Base-by-base conservation (phyloP, 2,797 vertebrate genomes). In the Chaetophractus vellerosus region DNA sequence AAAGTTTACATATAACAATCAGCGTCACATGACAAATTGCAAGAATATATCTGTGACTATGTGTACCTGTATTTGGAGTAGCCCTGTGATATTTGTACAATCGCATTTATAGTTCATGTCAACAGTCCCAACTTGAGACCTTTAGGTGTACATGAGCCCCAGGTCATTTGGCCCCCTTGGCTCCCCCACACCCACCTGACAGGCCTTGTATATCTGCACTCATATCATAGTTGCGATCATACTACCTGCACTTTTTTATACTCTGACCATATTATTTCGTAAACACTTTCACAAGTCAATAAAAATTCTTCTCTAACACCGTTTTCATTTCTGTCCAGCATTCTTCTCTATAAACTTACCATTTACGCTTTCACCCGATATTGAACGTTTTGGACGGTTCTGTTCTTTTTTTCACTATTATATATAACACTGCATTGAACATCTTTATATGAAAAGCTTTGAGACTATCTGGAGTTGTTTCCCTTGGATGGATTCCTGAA, bases 371-470 rank as follows among this genome's bases (percentile, higher is more conserved):
- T 75, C 15, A 33, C 28, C 11, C 55, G 16, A 63, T 64, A 48
- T 9, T 57, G 59, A 31, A 18, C 36, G 61, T 36, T 85, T 84
- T 48, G 48, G 33, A 61, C 28, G 28, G 57, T n/a, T 50, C 68
- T 3, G 33, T 9, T 45, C 23, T 14, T 21, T 48, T 28, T 36
- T 45, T 4, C 52, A 19, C 45, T 7, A 9, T 26, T 50, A 33
- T 96, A 89, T 84, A 88, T 71, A 95, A 94, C 52, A 90, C 16
- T 52, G 11, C 45, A 63, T 5, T 28, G 68, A 93, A 93, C 93
- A 96, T 83, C 68, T 93, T 93, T n/a, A 28, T 57, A 14, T 88
- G 33, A 82, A 85, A 82, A 75, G 75, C 72, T 66, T 15, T 69
- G 80, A 3, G 12, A n/a, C 68, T 57, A 63, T 80, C 45, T 28